Evolutionary conservation across 2,113 vertebrate species (phyloP).

Genomic region (Ailuropoda melanoleuca): DNA sequence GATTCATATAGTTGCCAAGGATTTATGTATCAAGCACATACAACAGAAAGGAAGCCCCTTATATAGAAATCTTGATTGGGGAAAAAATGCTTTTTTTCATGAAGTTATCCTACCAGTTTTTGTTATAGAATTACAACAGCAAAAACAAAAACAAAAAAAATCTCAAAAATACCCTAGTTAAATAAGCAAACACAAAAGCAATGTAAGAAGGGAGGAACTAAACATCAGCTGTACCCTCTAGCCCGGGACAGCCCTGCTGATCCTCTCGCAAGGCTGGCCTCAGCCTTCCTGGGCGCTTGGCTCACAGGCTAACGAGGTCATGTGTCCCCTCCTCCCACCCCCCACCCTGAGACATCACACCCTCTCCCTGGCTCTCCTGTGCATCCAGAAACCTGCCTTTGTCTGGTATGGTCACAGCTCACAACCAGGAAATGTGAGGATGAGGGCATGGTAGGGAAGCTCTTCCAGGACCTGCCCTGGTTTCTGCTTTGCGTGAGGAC

Average conservation of each 20-base stretch:
- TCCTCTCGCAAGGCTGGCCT: background rate
- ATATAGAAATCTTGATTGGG: background rate
- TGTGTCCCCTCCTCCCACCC: background rate
- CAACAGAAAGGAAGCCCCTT: background rate
- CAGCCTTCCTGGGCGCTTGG: background rate
- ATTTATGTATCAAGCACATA: background rate
- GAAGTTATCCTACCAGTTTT: background rate
- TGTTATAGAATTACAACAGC: background rate
- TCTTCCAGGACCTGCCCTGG: background rate
- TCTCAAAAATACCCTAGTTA: background rate
- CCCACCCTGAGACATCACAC: rapidly evolving
- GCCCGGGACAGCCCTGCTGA: background rate
- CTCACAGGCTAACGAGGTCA: background rate
- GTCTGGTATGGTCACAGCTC: background rate
- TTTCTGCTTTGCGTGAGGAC: background rate
- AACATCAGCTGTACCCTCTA: background rate
- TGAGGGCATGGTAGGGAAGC: rapidly evolving
- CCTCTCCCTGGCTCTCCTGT: background rate
- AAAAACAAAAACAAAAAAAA: background rate
- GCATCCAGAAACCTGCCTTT: background rate
- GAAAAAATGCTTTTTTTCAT: background rate
- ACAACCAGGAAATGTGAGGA: background rate
- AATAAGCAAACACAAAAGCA: background rate
- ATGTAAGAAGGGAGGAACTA: background rate
- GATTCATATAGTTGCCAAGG: rapidly evolving